Conservation (phyloP, 2,888 invertebrate species). For the Coecobrya sp. region DNA sequence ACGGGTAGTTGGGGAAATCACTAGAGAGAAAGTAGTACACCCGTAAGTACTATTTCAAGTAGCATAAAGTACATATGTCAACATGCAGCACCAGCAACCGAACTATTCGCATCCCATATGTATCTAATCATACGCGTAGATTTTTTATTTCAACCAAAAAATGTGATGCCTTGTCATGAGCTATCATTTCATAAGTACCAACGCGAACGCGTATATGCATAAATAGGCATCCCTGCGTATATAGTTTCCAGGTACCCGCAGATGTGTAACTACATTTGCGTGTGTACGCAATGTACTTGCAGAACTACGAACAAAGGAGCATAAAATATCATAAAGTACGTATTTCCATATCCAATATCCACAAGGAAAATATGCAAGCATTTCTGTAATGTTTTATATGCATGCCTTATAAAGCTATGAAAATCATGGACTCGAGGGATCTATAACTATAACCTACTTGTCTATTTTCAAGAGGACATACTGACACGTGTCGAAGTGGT, state of each 20-base stretch:
- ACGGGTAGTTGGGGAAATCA: slow-evolving; percentile 21
- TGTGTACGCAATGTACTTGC: neutral
- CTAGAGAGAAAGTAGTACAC: slow-evolving; percentile 25
- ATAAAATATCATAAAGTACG: neutral
- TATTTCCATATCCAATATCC: slow-evolving; percentile 41
- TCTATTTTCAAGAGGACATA: slow-evolving; percentile 56
- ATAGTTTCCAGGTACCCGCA: slow-evolving; percentile 21
- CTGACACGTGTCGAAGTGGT: slow-evolving; percentile 79
- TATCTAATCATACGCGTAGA: slow-evolving; percentile 47
- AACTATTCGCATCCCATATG: slow-evolving; percentile 10
- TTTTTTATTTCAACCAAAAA: slow-evolving; percentile 31
- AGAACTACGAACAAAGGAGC: neutral
- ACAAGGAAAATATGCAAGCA: neutral
- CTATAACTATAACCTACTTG: slow-evolving; percentile 36
- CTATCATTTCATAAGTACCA: slow-evolving; percentile 64
- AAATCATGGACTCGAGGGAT: neutral
- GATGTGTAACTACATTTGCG: neutral
- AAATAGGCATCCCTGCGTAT: neutral
- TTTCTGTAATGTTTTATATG: neutral
- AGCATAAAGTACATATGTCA: slow-evolving; percentile 60
- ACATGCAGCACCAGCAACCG: slow-evolving; percentile 14
- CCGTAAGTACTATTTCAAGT: slow-evolving; percentile 58
- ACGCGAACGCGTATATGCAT: neutral
- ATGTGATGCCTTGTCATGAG: slow-evolving; percentile 74
- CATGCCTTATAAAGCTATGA: neutral